Conservation (phyloP, 2,888 invertebrate species). For the Macrophya alboannulata region DNA sequence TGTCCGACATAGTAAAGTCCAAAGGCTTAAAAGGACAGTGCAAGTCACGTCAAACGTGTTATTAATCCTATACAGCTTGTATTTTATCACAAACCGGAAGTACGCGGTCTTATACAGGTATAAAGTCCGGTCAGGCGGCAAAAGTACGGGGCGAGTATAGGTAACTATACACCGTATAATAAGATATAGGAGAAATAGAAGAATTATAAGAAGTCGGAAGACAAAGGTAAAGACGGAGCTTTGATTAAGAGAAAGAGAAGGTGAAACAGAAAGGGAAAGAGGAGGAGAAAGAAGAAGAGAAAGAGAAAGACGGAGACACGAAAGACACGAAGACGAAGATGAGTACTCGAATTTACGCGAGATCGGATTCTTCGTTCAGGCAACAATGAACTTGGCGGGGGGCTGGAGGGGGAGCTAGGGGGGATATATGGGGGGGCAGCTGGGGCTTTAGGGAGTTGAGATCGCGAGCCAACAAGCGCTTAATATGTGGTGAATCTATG, state of each 20-base stretch:
- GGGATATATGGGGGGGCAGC: conserved; percentile 50
- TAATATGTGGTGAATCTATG: conserved; percentile 51
- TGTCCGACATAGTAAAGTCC: neutral
- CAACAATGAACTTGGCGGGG: conserved; percentile 61
- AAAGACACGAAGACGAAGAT: conserved; percentile 33
- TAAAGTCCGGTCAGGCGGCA: conserved; percentile 45
- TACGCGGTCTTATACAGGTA: conserved; percentile 42
- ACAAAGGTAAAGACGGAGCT: conserved; percentile 12
- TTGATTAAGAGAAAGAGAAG: neutral
- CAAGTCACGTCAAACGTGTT: conserved; percentile 22
- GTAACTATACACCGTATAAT: conserved; percentile 12
- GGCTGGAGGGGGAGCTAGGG: conserved; percentile 47
- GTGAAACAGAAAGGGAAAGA: conserved; percentile 21
- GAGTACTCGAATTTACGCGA: conserved; percentile 52
- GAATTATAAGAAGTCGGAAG: conserved; percentile 6
- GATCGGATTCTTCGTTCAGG: conserved; percentile 38
- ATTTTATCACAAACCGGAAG: conserved; percentile 52
- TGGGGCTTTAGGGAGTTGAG: conserved; percentile 54
- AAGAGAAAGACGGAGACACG: neutral
- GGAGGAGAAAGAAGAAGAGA: neutral
- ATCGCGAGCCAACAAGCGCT: conserved; percentile 56
- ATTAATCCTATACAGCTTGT: conserved; percentile 37
- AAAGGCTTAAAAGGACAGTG: conserved; percentile 36
- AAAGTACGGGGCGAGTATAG: conserved; percentile 27
- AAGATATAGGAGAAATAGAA: conserved; percentile 20